Percentiles rank a stretch among this genome's conserved stretches.
These are phyloP conservation scores for Penaeus monodon DNA, from an alignment of 2,888 invertebrate species.

Conservation along the genomic window DNA sequence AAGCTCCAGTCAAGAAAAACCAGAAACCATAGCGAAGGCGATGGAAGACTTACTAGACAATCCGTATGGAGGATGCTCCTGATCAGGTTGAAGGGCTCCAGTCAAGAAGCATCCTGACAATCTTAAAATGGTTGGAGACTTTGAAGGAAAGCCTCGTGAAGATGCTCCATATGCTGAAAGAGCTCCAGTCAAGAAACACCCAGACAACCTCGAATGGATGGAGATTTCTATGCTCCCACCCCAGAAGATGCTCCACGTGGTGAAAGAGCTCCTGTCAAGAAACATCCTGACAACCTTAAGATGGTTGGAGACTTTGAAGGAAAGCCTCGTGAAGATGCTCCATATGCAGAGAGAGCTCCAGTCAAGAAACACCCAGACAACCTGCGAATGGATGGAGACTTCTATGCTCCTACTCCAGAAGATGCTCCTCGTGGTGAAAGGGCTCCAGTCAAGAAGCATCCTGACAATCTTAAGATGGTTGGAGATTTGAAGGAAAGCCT, in stretches of 20 bases:
- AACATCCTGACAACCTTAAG: slow-evolving; percentile 71
- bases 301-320: slow-evolving; percentile 69
- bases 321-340: slow-evolving; percentile 29
- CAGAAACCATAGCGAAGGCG: too few relatives aligned
- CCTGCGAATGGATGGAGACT: slow-evolving; percentile 75
- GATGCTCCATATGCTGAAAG: slow-evolving; percentile 66
- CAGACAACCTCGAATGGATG: slow-evolving; percentile 50
- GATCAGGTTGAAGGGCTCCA: slow-evolving; percentile 51
- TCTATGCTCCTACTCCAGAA: slow-evolving; percentile 74
- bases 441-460: slow-evolving; percentile 70
- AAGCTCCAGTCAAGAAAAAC: too few relatives aligned
- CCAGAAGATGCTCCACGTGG: slow-evolving; percentile 69
- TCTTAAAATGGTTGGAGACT: slow-evolving; percentile 33
- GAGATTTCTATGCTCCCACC: slow-evolving; percentile 34
- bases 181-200: slow-evolving; percentile 47
- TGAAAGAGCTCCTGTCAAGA: slow-evolving; percentile 67
- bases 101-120: slow-evolving; percentile 54
- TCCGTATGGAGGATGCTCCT: too few relatives aligned
- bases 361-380: slow-evolving; percentile 69
- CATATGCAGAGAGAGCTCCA: slow-evolving; percentile 59
- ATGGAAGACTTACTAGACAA: too few relatives aligned
- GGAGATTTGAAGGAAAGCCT: slow-evolving; percentile 67
- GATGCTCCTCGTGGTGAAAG: slow-evolving; percentile 67
- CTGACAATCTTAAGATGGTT: slow-evolving; percentile 68
- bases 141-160: slow-evolving; percentile 65